Evolutionary conservation across 2,113 vertebrate species (phyloP).

Genomic region (Corythornis madagascariensis): DNA sequence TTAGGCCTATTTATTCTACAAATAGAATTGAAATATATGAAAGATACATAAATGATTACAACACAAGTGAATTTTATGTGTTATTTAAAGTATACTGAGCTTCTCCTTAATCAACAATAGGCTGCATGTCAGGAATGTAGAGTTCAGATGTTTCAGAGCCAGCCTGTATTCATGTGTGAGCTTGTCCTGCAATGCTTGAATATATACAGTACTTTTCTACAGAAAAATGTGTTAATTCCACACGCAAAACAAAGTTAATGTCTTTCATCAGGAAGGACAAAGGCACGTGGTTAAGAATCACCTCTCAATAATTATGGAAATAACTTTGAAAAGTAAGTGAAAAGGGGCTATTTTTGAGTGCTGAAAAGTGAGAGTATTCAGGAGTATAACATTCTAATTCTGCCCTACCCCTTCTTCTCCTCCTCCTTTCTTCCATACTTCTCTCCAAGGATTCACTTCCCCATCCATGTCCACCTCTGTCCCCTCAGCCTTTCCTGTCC

Average conservation of each 20-base stretch:
- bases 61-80: background rate
- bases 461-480: background rate
- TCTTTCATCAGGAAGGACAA: background rate
- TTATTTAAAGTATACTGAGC: background rate
- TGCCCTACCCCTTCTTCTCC: background rate
- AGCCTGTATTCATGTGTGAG: background rate
- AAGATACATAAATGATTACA: background rate
- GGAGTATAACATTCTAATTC: background rate
- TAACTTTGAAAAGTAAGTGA: background rate
- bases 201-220: background rate
- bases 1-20: background rate
- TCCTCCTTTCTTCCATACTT: background rate
- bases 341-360: background rate
- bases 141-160: background rate
- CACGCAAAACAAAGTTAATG: background rate
- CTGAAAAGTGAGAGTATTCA: background rate
- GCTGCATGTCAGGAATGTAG: background rate
- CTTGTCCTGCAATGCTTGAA: background rate
- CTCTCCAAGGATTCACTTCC: background rate
- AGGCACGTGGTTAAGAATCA: background rate
- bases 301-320: background rate
- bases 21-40: background rate
- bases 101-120: background rate
- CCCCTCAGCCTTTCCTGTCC: fast-evolving
- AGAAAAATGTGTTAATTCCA: background rate